Conservation (phyloP, 2,113 vertebrate species). For the Myiozetetes cayanensis region DNA sequence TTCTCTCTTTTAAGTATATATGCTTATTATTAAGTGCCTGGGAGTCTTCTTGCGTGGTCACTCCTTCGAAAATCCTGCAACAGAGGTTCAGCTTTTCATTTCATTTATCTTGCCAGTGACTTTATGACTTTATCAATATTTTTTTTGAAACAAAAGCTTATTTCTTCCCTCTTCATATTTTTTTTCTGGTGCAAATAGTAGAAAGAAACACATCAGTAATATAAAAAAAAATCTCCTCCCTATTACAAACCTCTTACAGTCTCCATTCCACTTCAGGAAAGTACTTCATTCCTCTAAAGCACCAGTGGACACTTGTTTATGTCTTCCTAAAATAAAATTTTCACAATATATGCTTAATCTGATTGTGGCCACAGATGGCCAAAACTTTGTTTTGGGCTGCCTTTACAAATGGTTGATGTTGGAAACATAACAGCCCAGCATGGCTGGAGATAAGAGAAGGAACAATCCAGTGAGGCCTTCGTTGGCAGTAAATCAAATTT, state of each 20-base stretch:
- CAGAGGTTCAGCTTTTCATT: background rate
- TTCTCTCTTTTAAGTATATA: background rate
- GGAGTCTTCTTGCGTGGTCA: background rate
- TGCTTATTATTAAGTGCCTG: background rate
- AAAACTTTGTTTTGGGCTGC: background rate
- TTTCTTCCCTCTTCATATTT: background rate
- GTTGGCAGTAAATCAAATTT: conserved; percentile 25
- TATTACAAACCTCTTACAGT: background rate
- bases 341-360: background rate
- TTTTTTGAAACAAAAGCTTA: background rate
- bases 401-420: background rate
- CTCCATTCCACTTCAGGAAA: background rate
- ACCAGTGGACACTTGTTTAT: background rate
- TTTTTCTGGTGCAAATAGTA: background rate
- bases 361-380: background rate
- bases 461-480: conserved; percentile 2
- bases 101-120: background rate
- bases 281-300: background rate
- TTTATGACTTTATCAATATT: background rate
- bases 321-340: background rate
- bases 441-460: conserved; percentile 14
- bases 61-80: background rate
- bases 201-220: background rate
- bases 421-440: background rate
- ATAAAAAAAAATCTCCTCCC: background rate